Evolutionary conservation across 2,888 invertebrate genomes (phyloP).

Genomic region (Cinara cedri): DNA sequence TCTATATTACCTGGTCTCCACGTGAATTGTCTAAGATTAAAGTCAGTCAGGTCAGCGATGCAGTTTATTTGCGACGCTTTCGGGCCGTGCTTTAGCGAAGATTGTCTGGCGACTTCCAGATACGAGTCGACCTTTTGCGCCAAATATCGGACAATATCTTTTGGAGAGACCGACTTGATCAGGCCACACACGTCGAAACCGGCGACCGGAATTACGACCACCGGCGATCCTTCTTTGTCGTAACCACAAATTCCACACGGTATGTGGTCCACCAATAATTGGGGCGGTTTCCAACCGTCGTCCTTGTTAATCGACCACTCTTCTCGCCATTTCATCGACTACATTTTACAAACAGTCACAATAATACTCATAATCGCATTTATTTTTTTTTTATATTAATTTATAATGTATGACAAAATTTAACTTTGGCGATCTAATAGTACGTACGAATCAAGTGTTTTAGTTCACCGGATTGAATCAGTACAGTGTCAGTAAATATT

Average conservation of each 20-base stretch:
- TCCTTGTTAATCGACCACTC: constrained; percentile 78
- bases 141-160: constrained; percentile 76
- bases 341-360: constrained; percentile 58
- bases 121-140: constrained; percentile 62
- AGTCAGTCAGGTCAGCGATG: constrained; percentile 79
- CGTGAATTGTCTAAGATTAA: constrained; percentile 78
- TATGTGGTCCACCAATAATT: constrained; percentile 73
- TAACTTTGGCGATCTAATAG: too few relatives aligned
- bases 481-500: too few relatives aligned
- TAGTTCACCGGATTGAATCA: too few relatives aligned
- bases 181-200: constrained; percentile 82
- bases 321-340: constrained; percentile 77
- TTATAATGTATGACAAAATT: too few relatives aligned
- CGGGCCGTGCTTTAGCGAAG: constrained; percentile 69
- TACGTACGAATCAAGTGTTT: too few relatives aligned
- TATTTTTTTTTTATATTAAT: too few relatives aligned
- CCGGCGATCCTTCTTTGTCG: constrained; percentile 85
- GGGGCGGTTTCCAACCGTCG: constrained; percentile 74
- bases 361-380: too few relatives aligned
- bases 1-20: constrained; percentile 80
- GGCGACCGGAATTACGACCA: constrained; percentile 80
- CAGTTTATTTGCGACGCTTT: constrained; percentile 73
- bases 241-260: constrained; percentile 81
- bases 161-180: constrained; percentile 74
- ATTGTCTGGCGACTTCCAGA: constrained; percentile 69